Evolutionary conservation across 2,797 vertebrate species (phyloP).

Genomic region (Craterocephalus amniculus): DNA sequence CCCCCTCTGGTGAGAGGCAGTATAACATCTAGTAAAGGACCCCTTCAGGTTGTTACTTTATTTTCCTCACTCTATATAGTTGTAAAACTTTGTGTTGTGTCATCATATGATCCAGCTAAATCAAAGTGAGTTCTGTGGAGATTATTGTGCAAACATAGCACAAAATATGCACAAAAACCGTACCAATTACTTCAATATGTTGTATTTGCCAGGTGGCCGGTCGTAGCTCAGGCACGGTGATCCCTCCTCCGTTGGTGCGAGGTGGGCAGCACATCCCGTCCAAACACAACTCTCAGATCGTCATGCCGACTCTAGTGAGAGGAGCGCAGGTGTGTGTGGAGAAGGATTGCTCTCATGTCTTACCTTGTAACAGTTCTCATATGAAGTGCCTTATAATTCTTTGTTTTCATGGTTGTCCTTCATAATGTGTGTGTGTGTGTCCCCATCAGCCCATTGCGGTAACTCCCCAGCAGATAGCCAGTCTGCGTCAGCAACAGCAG

Average conservation of each 20-base stretch:
- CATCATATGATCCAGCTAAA: neutral
- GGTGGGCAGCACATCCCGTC: constrained; percentile 90
- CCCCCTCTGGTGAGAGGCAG: constrained; percentile 93
- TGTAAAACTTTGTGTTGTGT: neutral
- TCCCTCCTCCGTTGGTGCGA: constrained; percentile 95
- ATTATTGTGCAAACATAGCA: neutral
- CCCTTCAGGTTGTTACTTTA: constrained; percentile 87
- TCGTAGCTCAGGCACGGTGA: constrained; percentile 90
- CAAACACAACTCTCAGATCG: constrained; percentile 91
- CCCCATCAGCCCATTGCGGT: constrained; percentile 76
- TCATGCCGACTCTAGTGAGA: constrained; percentile 95
- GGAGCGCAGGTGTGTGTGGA: constrained; percentile 86
- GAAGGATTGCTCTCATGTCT: neutral
- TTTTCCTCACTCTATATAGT: neutral
- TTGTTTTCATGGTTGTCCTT: neutral
- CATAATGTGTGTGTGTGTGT: constrained; percentile 25
- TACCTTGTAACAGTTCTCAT: neutral
- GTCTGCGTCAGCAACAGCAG: constrained; percentile 84
- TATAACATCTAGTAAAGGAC: constrained; percentile 88
- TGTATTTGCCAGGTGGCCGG: constrained; percentile 82
- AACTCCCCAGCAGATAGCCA: constrained; percentile 91
- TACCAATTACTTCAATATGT: neutral
- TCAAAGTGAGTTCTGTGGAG: neutral
- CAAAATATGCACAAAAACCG: neutral
- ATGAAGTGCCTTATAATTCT: neutral